These are phyloP conservation scores for Cheilosia grossa DNA, from an alignment of 2,888 invertebrate species.

Conservation along the genomic window DNA sequence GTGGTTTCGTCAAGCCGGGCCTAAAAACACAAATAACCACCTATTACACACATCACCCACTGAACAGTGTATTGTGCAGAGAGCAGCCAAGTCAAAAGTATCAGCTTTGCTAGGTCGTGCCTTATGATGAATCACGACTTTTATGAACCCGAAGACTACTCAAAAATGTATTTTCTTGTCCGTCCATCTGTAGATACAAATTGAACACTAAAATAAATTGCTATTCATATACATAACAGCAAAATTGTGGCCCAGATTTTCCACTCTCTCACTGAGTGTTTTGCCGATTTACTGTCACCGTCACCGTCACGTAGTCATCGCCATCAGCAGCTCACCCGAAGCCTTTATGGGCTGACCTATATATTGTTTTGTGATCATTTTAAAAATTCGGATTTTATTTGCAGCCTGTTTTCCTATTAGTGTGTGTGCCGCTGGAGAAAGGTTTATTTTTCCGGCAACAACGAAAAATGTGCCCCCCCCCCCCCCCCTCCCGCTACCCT, in stretches of 20 bases:
- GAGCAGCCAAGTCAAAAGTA: slow-evolving; percentile 1
- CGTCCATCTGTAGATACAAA: background rate
- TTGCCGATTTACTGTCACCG: slow-evolving; percentile 15
- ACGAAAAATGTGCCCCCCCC: background rate
- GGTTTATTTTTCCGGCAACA: slow-evolving; percentile 34
- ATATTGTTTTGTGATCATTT: slow-evolving; percentile 49
- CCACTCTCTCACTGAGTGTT: slow-evolving; percentile 22
- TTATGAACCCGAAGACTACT: slow-evolving; percentile 9
- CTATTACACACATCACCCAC: too few relatives aligned
- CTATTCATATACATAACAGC: slow-evolving; percentile 46
- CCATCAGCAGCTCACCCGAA: slow-evolving; percentile 27
- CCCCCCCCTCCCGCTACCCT: background rate
- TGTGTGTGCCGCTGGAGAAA: slow-evolving; percentile 49
- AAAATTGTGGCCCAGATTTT: slow-evolving; percentile 66
- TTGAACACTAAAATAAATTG: slow-evolving; percentile 57
- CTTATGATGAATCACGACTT: slow-evolving; percentile 36
- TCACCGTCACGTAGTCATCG: slow-evolving; percentile 29
- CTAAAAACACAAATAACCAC: too few relatives aligned
- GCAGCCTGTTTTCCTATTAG: slow-evolving; percentile 28
- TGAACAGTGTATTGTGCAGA: too few relatives aligned
- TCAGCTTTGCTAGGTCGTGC: slow-evolving; percentile 23
- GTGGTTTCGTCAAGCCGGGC: too few relatives aligned
- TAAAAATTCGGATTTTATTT: slow-evolving; percentile 60
- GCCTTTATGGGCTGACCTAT: slow-evolving; percentile 58
- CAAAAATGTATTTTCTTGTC: background rate